phyloP scores from a whole-genome alignment of 2,113 vertebrate genomes.

The Blennius ocellaris region DNA sequence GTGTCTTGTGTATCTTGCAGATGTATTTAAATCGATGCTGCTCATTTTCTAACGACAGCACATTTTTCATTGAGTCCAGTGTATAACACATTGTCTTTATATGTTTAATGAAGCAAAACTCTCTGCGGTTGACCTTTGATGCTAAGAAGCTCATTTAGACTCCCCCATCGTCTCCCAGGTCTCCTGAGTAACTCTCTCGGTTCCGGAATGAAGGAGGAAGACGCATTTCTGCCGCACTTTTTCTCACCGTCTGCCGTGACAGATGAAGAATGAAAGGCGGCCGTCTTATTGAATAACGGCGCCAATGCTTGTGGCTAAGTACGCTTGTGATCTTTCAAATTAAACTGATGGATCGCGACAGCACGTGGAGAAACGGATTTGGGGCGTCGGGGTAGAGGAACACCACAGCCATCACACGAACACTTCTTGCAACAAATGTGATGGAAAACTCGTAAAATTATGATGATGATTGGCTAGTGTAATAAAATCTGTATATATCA shows the following conservation, averaged over 20 bases:
- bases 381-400: constrained; percentile 58
- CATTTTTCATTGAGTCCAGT: too few species aligned
- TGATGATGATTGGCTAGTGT: constrained; percentile 76
- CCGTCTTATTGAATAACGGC: constrained; percentile 77
- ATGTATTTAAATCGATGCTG: too few species aligned
- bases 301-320: constrained; percentile 70
- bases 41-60: too few species aligned
- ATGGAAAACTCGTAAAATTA: constrained; percentile 75
- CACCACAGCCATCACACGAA: constrained; percentile 59
- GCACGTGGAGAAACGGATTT: constrained; percentile 76
- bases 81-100: neutral
- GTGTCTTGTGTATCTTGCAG: too few species aligned
- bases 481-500: constrained; percentile 82
- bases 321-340: constrained; percentile 79
- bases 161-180: constrained; percentile 2
- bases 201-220: constrained; percentile 21
- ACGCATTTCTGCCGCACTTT: constrained; percentile 28
- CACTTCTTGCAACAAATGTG: constrained; percentile 75
- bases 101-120: neutral
- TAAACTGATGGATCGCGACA: constrained; percentile 78
- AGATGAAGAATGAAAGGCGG: constrained; percentile 73
- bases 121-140: constrained; percentile 17
- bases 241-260: constrained; percentile 41
- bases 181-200: neutral
- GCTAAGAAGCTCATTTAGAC: neutral